These are phyloP conservation scores for Pseudopodoces humilis DNA, from an alignment of 2,113 vertebrate genomes.

Conservation along the genomic window DNA sequence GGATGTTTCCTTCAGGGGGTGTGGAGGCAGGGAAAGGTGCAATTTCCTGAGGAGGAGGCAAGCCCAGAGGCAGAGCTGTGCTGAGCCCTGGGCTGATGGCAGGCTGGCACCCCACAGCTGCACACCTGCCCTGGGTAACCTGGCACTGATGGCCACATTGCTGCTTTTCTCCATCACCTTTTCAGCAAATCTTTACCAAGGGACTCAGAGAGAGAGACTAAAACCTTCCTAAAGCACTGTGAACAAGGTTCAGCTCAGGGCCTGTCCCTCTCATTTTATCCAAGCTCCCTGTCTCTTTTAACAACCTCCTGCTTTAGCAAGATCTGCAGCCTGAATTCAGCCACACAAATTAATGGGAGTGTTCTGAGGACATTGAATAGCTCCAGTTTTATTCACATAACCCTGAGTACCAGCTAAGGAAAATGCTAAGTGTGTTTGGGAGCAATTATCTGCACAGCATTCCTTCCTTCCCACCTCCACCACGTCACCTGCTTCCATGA, in stretches of 20 bases:
- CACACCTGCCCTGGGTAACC: accelerated
- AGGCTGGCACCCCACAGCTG: background rate
- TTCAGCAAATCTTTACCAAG: background rate
- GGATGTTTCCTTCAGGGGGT: background rate
- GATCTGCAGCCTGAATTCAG: background rate
- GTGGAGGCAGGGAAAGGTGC: background rate
- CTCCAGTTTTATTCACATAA: background rate
- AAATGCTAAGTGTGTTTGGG: background rate
- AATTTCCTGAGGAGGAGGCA: no score
- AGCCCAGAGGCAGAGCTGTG: background rate
- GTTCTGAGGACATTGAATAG: background rate
- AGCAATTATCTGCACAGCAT: background rate
- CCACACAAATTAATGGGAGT: background rate
- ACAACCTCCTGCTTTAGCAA: background rate
- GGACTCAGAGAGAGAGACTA: background rate
- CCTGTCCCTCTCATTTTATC: background rate
- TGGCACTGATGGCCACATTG: background rate
- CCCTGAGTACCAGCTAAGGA: background rate
- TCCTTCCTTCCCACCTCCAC: background rate
- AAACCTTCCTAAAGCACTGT: background rate
- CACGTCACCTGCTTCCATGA: background rate
- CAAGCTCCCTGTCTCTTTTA: background rate
- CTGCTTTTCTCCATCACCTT: background rate
- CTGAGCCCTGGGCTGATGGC: background rate
- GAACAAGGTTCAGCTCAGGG: background rate